A percentile compares a stretch with the other conserved stretches of the same genome.
These are phyloP conservation scores for Agrypnus murinus DNA, from an alignment of 2,888 invertebrate genomes.

Conservation along the genomic window DNA sequence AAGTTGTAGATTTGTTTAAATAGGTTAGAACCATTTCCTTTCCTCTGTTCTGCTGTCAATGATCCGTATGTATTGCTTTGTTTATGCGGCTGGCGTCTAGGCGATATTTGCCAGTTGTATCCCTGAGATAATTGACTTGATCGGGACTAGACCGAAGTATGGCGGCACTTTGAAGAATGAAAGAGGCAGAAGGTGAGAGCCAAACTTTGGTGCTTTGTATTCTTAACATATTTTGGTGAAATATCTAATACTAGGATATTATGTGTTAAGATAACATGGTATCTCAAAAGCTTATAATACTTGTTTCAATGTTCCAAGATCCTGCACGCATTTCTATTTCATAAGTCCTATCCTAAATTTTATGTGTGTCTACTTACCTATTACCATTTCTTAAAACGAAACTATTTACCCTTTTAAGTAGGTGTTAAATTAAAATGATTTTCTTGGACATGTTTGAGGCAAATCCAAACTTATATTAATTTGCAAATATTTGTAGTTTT, in stretches of 20 bases:
- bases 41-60: conserved; percentile 63
- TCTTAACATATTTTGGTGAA: conserved; percentile 50
- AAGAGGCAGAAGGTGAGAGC: conserved; percentile 99
- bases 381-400: conserved; percentile 43
- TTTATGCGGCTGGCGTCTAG: conserved; percentile 81
- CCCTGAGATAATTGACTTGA: conserved; percentile 99
- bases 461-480: conserved; percentile 2
- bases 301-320: conserved; percentile 54
- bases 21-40: conserved; percentile 48
- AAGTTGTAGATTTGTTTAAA: conserved; percentile 22
- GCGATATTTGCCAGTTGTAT: conserved; percentile 99
- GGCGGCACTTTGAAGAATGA: conserved; percentile 99
- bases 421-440: conserved; percentile 64
- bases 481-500: conserved; percentile 24
- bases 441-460: conserved; percentile 63
- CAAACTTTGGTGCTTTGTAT: conserved; percentile 55
- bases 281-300: conserved; percentile 51
- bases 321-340: conserved; percentile 65
- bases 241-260: background rate
- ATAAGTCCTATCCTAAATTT: conserved; percentile 39
- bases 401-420: conserved; percentile 45
- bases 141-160: conserved; percentile 99
- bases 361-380: conserved; percentile 43
- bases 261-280: conserved; percentile 58
- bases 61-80: conserved; percentile 73